These are phyloP conservation scores for Zoanthus sociatus DNA, from an alignment of 92 coral and sea anemone genomes.

Conservation along the genomic window DNA sequence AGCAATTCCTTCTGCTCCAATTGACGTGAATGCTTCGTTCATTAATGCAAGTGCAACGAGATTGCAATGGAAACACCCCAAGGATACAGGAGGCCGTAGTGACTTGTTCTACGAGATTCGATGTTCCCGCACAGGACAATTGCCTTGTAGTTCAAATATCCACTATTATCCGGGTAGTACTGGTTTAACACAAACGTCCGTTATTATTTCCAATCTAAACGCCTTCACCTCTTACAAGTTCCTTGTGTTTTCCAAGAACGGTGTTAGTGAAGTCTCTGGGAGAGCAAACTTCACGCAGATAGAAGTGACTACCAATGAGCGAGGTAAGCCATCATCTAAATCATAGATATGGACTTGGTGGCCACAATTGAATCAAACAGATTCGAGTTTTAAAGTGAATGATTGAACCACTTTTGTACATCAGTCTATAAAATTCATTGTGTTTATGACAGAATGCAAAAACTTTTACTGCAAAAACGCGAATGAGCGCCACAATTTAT, in stretches of 20 bases:
- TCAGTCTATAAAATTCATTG: too few relatives aligned
- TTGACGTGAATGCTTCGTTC: background rate
- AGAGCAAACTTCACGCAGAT: background rate
- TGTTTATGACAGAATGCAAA: too few relatives aligned
- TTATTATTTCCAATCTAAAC: background rate
- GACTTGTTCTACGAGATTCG: conserved; percentile 13
- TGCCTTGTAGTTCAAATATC: background rate
- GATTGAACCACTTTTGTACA: too few relatives aligned
- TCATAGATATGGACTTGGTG: background rate
- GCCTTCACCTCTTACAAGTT: background rate
- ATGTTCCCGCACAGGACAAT: background rate
- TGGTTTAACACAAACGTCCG: background rate
- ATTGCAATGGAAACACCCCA: background rate
- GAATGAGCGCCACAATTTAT: too few relatives aligned
- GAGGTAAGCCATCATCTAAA: conserved; percentile 7
- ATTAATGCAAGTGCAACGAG: background rate
- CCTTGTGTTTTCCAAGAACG: conserved; percentile 11
- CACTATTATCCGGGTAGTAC: background rate
- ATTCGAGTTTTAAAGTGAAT: too few relatives aligned
- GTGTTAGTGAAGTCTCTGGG: conserved; percentile 15
- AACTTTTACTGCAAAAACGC: too few relatives aligned
- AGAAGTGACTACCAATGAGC: background rate
- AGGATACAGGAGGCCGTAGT: conserved; percentile 6
- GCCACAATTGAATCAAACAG: too few relatives aligned
- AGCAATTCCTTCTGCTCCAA: conserved; percentile 31